Base-by-base conservation (phyloP, 37 sponge, comb jelly and placozoan genomes). In the Tethya wilhelma region DNA sequence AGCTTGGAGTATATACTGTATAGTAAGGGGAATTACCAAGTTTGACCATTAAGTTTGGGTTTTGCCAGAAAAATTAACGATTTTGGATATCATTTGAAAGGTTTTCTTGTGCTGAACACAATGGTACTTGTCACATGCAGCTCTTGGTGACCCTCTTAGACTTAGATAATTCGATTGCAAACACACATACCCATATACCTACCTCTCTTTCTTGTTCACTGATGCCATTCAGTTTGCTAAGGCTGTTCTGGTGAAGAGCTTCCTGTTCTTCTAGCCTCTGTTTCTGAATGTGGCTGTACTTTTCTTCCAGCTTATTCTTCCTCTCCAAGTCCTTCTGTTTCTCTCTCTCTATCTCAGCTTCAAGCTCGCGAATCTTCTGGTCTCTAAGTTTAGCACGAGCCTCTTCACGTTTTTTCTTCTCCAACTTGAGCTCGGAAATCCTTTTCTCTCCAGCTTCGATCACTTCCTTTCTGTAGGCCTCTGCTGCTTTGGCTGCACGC, bases 271-370 rank as follows among this genome's bases (percentile, higher is more conserved):
- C 69, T n/a, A 67, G 12, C 17, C 69, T 8, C 40, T 67, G 69
- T 23, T 67, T 9, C 69, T 67, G 69, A 9, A 67, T 67, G 39
- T 36, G 6, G 19, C 33, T 9, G 33, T 67, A 67, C 41, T 23
- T 30, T 36, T 67, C 69, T 23, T 30, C 9, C 40, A 67, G 12
- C 23, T 67, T 9, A 11, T 67, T 23, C 40, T 67, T 9, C 33
- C 69, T 67, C 23, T 67, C 11, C 38, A 67, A 9, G 41, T 67
- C 69, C 33, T 23, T 67, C 40, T 30, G 38, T 36, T 38, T 67
- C 23, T 67, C 69, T 37, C 40, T 30, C 40, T 67, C 69, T n/a
- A 67, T 67, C 23, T 67, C 69, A 37, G 69, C 69, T 39, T 67
- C 69, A 4, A 67, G 41, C 40, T 67, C 69, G 4, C 41, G 38